These are phyloP conservation scores for Hemitrygon akajei DNA, from an alignment of 2,797 vertebrate species.

Conservation along the genomic window DNA sequence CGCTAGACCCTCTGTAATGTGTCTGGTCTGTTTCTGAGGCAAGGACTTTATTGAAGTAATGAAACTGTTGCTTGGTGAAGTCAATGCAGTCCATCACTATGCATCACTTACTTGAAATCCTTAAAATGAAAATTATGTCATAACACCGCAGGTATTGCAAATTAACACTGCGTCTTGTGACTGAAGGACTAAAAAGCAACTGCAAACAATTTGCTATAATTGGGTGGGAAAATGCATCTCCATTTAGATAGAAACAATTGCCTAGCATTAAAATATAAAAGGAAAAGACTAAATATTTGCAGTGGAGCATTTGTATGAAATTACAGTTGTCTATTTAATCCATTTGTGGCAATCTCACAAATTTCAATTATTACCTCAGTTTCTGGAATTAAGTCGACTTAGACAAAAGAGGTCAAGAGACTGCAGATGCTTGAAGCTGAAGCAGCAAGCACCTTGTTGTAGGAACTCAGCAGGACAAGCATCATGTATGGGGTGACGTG, in stretches of 20 bases:
- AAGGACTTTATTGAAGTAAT: neutral
- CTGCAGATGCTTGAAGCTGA: no score
- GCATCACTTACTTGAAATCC: neutral
- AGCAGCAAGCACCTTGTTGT: no score
- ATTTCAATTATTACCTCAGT: conserved; percentile 30
- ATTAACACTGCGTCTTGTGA: neutral
- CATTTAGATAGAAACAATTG: neutral
- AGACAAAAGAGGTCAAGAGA: no score
- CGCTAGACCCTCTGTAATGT: neutral
- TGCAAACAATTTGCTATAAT: neutral
- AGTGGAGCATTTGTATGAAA: neutral
- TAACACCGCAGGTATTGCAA: neutral
- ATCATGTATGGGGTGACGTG: no score
- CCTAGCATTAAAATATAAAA: neutral
- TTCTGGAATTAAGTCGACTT: conserved; percentile 31
- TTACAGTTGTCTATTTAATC: conserved; percentile 32
- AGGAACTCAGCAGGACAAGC: no score
- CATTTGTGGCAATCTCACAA: neutral
- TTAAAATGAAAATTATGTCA: neutral
- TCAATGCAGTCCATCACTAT: neutral
- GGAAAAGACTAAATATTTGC: neutral
- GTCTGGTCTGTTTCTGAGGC: neutral
- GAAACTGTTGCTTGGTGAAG: neutral
- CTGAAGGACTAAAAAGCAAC: neutral
- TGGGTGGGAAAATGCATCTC: neutral